phyloP scores from a whole-genome alignment of 1,140 invertebrate species.

The Orussus abietinus region DNA sequence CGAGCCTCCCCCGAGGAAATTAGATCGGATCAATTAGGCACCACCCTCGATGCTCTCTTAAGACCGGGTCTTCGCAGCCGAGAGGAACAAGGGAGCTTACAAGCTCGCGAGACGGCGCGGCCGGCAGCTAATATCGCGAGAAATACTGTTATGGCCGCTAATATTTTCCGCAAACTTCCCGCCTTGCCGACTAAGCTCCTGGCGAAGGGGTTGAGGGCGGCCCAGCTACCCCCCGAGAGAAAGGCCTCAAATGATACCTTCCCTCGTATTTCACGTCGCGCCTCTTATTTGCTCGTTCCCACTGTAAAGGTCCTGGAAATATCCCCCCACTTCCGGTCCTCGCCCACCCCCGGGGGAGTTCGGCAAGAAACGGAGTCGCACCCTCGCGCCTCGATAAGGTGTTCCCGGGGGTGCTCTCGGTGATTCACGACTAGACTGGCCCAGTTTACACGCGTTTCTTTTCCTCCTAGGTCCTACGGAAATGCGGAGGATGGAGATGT shows the following conservation, averaged over 20 bases:
- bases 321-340: no score
- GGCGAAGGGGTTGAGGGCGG: slow-evolving; percentile 2
- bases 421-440: no score
- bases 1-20: background rate
- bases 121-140: slow-evolving; percentile 42
- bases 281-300: slow-evolving; percentile 22
- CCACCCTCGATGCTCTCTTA: no score
- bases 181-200: slow-evolving; percentile 19
- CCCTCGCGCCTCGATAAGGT: no score
- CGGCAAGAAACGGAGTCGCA: no score
- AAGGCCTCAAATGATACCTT: slow-evolving; percentile 35
- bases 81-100: slow-evolving; percentile 1
- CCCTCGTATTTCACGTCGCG: slow-evolving; percentile 35
- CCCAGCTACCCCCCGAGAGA: slow-evolving; percentile 19
- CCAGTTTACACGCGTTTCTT: no score
- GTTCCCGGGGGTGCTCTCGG: no score
- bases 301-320: no score
- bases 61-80: no score
- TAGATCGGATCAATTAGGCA: slow-evolving; percentile 30
- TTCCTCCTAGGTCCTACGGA: no score
- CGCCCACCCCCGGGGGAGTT: no score
- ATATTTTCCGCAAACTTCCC: slow-evolving; percentile 42
- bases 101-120: slow-evolving; percentile 13
- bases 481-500: no score
- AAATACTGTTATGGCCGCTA: slow-evolving; percentile 47